Evolutionary conservation across 1,140 invertebrate species (phyloP), one percentile per base, ranked within the genome.

Genomic region (Dreissena polymorpha): DNA sequence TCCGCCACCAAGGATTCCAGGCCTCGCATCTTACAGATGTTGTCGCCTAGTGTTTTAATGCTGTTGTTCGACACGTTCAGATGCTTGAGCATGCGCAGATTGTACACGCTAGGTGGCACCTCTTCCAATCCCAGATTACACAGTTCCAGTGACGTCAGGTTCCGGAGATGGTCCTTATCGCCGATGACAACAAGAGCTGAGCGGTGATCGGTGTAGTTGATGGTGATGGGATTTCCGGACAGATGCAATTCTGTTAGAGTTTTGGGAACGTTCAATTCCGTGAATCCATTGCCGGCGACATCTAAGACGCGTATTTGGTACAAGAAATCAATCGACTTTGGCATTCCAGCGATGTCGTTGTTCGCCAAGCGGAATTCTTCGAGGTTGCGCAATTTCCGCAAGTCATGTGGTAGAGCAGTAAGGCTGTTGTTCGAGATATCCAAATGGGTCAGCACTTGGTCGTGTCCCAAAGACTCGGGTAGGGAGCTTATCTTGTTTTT

Each of bases 281-380:
- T 90, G n/a, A 93, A 64, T 13, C 88, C 85, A 72, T 92, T 93
- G 49, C 79, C 80, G 10, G 88, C 72, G 39, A 91, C 85, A 65
- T 91, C 87, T 12, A 92, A 69, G 10, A 86, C 86, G 8, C 87
- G 84, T 21, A 91, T 85, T 71, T 89, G 89, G 63, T 90, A 89
- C 53, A 92, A 64, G 67, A 86, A 89, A 23, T 91, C 89, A 12
- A 92, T 87, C 8, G 90, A 91, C 53, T 86, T 87, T 3, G 91
- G 91, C 79, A 92, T 88, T 29, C 84, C 85, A 13, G 86, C 86
- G 0, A 92, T 89, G 78, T 92, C 88, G 79, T 92, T 92, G 72
- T 89, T 74, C 50, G 85, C 84, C 5, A 92, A 69, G 25, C 87
- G 79, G 71, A 92, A 90, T 27, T 83, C 86, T 75, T 92, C 89